Percentiles rank a stretch among this genome's conserved stretches.
phyloP scores from a whole-genome alignment of 2,888 invertebrate species.

The Arenicola marina region DNA sequence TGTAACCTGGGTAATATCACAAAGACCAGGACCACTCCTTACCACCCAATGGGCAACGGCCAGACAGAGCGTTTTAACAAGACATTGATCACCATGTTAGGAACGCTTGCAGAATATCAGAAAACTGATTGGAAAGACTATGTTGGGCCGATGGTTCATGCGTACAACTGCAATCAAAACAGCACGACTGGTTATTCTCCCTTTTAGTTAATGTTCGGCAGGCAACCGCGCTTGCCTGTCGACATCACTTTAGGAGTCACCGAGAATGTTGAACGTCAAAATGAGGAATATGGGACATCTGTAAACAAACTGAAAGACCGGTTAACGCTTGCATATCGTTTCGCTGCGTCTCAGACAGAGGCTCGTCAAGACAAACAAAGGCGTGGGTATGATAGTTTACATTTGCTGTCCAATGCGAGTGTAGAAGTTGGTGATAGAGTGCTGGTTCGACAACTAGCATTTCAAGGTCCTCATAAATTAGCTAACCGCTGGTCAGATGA shows the following conservation, averaged over 20 bases:
- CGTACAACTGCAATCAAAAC: neutral
- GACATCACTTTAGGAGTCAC: too few species aligned
- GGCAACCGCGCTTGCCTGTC: neutral
- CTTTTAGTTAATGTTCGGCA: neutral
- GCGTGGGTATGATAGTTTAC: too few species aligned
- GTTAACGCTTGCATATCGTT: too few species aligned
- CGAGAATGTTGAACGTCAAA: too few species aligned
- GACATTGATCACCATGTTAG: neutral
- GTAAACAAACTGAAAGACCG: too few species aligned
- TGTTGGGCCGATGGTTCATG: neutral
- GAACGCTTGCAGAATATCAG: neutral
- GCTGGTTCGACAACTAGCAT: too few species aligned
- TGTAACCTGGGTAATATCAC: neutral
- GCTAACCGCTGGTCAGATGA: neutral
- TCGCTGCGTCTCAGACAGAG: too few species aligned
- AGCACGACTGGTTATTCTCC: neutral
- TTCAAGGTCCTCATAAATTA: too few species aligned
- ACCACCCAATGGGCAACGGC: neutral
- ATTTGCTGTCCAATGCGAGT: too few species aligned
- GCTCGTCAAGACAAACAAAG: too few species aligned
- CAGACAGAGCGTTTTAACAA: neutral
- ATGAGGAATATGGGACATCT: too few species aligned
- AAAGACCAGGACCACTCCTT: neutral
- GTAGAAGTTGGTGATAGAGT: too few species aligned
- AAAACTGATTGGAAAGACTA: neutral